phyloP scores from a whole-genome alignment of 2,797 vertebrate species.

The Eulemur rubriventer region DNA sequence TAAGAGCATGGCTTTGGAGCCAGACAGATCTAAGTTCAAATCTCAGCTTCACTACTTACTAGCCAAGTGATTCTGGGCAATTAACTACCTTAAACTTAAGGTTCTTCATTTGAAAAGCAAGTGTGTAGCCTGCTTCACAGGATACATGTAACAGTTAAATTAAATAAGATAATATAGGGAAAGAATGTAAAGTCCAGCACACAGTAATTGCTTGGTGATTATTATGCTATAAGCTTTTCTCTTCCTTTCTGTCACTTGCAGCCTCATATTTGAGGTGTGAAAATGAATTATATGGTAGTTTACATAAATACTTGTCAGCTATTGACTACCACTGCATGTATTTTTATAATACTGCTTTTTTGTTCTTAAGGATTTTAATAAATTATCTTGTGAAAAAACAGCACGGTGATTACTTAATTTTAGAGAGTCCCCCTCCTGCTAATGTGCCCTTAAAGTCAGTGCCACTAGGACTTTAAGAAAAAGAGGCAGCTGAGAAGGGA shows the following conservation, averaged over 20 bases:
- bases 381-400: neutral
- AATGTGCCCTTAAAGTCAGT: neutral
- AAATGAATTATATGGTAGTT: neutral
- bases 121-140: neutral
- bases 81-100: neutral
- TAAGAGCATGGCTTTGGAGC: neutral
- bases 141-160: neutral
- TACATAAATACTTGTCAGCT: neutral
- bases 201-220: neutral
- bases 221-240: neutral
- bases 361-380: constrained; percentile 23
- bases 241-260: neutral
- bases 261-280: neutral
- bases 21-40: neutral
- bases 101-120: neutral
- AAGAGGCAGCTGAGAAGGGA: neutral
- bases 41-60: neutral
- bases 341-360: constrained; percentile 6
- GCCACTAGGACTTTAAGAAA: neutral
- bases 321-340: neutral
- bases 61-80: neutral
- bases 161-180: neutral
- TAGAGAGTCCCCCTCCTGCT: neutral
- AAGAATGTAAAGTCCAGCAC: neutral
- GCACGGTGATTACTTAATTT: neutral